A percentile compares a stretch with the other conserved stretches of the same genome.
phyloP scores from a whole-genome alignment of 1,140 invertebrate species.

The Elysia chlorotica region DNA sequence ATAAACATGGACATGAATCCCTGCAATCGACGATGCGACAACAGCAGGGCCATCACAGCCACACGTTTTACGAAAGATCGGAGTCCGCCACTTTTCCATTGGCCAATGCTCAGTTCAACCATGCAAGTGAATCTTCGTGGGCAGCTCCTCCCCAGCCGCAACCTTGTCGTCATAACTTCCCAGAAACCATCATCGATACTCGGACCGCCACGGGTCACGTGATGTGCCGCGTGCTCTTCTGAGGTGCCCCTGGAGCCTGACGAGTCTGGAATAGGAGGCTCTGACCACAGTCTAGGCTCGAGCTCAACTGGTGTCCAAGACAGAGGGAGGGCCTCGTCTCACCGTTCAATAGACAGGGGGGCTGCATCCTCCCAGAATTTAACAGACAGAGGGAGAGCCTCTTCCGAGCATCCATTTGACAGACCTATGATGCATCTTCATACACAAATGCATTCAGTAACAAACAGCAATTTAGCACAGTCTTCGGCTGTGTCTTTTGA shows the following conservation, averaged over 20 bases:
- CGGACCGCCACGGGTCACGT: background rate
- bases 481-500: too few relatives aligned
- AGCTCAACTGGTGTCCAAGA: background rate
- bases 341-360: too few relatives aligned
- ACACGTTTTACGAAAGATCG: too few relatives aligned
- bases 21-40: background rate
- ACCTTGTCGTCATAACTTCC: background rate
- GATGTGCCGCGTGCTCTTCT: background rate
- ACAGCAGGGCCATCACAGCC: background rate
- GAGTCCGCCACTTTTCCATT: background rate
- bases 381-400: too few relatives aligned
- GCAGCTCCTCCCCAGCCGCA: background rate
- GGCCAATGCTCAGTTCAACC: background rate
- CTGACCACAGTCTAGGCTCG: background rate
- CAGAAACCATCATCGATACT: constrained; percentile 2
- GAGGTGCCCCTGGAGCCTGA: background rate
- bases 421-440: too few relatives aligned
- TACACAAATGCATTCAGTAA: too few relatives aligned
- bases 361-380: too few relatives aligned
- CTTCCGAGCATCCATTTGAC: too few relatives aligned
- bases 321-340: too few relatives aligned
- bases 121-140: background rate
- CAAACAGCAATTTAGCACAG: too few relatives aligned
- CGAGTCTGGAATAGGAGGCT: background rate
- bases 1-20: background rate